Base-by-base conservation (phyloP, 1,140 invertebrate genomes). In the Gryon sp. region DNA sequence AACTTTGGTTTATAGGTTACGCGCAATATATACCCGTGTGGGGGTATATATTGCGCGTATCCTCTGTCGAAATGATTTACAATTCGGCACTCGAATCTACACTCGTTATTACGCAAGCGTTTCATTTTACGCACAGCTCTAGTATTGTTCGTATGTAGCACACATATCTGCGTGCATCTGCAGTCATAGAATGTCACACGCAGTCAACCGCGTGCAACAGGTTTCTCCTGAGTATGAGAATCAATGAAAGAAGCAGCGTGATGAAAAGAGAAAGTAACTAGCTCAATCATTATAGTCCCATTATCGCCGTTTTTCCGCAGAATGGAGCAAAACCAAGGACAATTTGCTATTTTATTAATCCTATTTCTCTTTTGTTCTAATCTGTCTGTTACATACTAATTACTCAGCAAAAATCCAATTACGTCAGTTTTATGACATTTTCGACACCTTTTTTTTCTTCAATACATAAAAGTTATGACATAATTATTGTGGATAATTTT, bases 141-240 rank as follows among this genome's bases (percentile, higher is more conserved):
- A 32, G 36, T 38, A 69, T 76, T 69, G 48, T 76, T 68, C 41
- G 12, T 26, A 24, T 18, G 11, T 18, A 43, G n/a, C n/a, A n/a
- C 11, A 26, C 40, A 38, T 59, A 50, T 60, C 62, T 57, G 36
- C 19, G 52, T 60, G 57, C 57, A 77, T 77, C 59, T 60, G 48
- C 68, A 73, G 41, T 68, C 55, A 53, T 66, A 52, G 55, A 48
- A 68, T 72, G 68, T 77, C 66, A 68, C 53, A 66, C 60, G 74
- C 75, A 72, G 60, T 63, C 26, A 36, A 59, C 60, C 60, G 41
- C 68, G 68, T 60, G 75, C 75, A 77, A 77, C 75, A 77, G 75
- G 75, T 77, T 70, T 57, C 75, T 72, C 75, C 62, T 77, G 55
- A 62, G 60, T 28, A 50, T 34, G 34, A 60, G 53, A 77, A 50